A percentile compares a stretch with the other conserved stretches of the same genome.
Conservation (phyloP, 2,888 invertebrate species). For the Ochropacha duplaris region DNA sequence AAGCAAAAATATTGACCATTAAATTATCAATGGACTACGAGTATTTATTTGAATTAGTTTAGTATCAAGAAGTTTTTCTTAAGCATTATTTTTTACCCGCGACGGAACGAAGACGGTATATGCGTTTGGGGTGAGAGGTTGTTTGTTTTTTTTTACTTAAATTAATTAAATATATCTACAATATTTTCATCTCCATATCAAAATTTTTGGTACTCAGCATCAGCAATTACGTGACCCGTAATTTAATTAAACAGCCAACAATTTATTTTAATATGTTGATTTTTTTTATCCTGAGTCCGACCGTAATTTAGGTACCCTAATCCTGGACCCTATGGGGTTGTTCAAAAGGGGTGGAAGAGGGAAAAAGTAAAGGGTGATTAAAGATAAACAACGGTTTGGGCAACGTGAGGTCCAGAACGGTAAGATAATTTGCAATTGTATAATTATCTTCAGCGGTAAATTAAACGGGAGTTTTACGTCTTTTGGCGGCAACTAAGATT, state of each 20-base stretch:
- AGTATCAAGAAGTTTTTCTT: too few relatives aligned
- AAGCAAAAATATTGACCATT: too few relatives aligned
- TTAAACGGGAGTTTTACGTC: slow-evolving; percentile 56
- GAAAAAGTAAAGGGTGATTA: slow-evolving; percentile 76
- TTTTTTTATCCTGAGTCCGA: slow-evolving; percentile 40
- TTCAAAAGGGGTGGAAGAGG: slow-evolving; percentile 61
- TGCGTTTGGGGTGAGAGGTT: too few relatives aligned
- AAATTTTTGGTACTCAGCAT: slow-evolving; percentile 20
- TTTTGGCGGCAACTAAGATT: slow-evolving; percentile 45
- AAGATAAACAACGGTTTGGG: slow-evolving; percentile 74
- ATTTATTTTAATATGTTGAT: slow-evolving; percentile 20
- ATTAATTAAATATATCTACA: too few relatives aligned
- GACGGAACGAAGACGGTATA: too few relatives aligned
- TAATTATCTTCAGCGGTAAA: slow-evolving; percentile 66
- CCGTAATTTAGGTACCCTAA: slow-evolving; percentile 71
- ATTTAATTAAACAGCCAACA: slow-evolving; percentile 8
- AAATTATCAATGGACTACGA: not conserved
- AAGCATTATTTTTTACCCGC: too few relatives aligned
- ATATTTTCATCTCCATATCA: not conserved
- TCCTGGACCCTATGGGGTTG: slow-evolving; percentile 50
- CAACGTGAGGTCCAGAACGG: slow-evolving; percentile 53
- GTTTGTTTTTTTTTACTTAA: too few relatives aligned
- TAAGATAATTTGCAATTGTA: slow-evolving; percentile 74
- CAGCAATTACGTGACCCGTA: slow-evolving; percentile 31
- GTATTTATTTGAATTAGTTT: too few relatives aligned